Evolutionary conservation across 1,140 invertebrate genomes (phyloP).

Genomic region (Dendrolimus kikuchii): DNA sequence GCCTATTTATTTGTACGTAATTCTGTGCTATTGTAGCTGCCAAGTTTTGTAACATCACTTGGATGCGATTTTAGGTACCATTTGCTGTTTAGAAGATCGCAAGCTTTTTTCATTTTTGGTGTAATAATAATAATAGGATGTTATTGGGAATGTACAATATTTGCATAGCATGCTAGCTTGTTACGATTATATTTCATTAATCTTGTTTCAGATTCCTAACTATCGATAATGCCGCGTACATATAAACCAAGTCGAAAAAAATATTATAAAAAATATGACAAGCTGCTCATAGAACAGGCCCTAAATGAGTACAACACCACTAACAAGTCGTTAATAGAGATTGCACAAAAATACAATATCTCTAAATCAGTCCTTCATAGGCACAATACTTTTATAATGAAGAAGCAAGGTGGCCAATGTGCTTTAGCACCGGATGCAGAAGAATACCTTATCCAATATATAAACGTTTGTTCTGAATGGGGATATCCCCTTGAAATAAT

Average conservation of each 20-base stretch:
- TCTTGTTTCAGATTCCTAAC: neutral
- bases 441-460: neutral
- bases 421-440: neutral
- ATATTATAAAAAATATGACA: conserved; percentile 1
- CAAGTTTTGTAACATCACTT: too few species aligned
- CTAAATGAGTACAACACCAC: neutral
- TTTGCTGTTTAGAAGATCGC: too few species aligned
- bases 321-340: neutral
- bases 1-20: too few species aligned
- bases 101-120: too few species aligned
- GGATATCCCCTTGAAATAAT: too few species aligned
- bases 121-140: too few species aligned
- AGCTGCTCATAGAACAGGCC: neutral
- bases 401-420: conserved; percentile 2
- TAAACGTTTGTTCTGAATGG: too few species aligned
- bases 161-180: too few species aligned
- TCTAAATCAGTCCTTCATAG: neutral
- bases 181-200: neutral
- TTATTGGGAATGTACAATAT: too few species aligned
- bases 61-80: too few species aligned
- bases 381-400: conserved; percentile 2
- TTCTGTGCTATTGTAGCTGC: too few species aligned
- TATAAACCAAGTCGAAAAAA: conserved; percentile 2
- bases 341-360: neutral
- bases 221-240: conserved; percentile 1